Percentiles rank a stretch among this genome's conserved stretches.
Evolutionary conservation across 30 jellyfish, hydroid and myxozoan species (phyloP).

Genomic region (Catostylus mosaicus): DNA sequence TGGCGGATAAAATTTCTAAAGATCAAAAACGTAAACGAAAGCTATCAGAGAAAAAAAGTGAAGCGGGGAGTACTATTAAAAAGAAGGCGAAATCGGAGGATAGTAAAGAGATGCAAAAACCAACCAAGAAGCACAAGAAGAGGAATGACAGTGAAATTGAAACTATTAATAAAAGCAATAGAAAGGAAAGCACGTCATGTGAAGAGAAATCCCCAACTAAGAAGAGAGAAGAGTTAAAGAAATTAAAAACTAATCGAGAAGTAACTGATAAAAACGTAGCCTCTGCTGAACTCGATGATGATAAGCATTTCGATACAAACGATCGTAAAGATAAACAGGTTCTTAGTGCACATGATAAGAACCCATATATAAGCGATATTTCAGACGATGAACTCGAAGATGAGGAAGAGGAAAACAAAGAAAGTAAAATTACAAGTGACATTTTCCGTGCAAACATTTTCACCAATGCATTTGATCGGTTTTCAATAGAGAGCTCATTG

Average conservation of each 20-base stretch:
- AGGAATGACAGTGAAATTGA: background rate
- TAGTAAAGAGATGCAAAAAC: background rate
- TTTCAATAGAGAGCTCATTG: conserved; percentile 1
- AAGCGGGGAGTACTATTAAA: background rate
- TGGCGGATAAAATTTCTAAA: background rate
- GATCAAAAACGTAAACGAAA: background rate
- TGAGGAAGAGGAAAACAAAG: background rate
- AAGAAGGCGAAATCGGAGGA: background rate
- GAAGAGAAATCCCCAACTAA: background rate
- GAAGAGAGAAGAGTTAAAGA: background rate
- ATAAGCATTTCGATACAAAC: background rate
- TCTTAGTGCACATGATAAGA: conserved; percentile 11
- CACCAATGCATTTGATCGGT: conserved; percentile 28
- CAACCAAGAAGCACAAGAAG: background rate
- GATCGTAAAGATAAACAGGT: background rate
- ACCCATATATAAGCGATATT: conserved; percentile 68
- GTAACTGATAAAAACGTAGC: background rate
- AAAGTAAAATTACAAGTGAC: conserved; percentile 44
- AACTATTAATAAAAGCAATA: background rate
- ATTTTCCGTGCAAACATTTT: conserved; percentile 71
- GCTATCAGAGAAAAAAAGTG: background rate
- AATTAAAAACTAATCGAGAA: background rate
- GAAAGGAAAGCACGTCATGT: background rate
- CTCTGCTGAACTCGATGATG: background rate
- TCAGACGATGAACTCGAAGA: conserved; percentile 62